These are phyloP conservation scores for Sinelater perroti DNA, from an alignment of 2,888 invertebrate species.

Conservation along the genomic window DNA sequence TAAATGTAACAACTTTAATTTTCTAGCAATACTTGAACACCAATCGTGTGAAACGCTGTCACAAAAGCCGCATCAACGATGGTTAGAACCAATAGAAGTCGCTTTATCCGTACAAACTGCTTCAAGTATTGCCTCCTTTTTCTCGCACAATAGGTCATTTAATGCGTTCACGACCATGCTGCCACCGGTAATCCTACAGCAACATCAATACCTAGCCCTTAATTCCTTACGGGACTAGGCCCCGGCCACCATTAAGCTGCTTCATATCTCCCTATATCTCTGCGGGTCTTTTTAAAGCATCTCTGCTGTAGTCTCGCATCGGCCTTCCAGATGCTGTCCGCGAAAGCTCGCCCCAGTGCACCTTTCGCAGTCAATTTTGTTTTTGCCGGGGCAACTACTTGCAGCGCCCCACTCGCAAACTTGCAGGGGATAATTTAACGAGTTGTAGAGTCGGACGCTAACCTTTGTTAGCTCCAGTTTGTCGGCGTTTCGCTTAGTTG, in stretches of 20 bases:
- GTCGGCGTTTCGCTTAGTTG: too few species aligned
- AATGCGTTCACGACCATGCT: conserved; percentile 6
- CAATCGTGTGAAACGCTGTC: too few species aligned
- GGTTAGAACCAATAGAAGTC: too few species aligned
- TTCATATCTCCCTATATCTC: conserved; percentile 10
- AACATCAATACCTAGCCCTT: conserved; percentile 22
- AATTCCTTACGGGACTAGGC: conserved; percentile 16
- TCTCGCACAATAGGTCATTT: conserved; percentile 16
- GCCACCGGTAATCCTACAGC: conserved; percentile 16
- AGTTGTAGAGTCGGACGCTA: background rate
- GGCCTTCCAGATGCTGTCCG: background rate
- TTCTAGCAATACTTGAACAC: too few species aligned
- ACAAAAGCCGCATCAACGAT: too few species aligned
- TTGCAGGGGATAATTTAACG: background rate
- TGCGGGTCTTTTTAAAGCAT: conserved; percentile 6
- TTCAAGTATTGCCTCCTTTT: too few species aligned
- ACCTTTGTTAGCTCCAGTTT: background rate
- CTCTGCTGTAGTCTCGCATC: background rate
- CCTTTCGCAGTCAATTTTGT: background rate
- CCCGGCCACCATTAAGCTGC: background rate
- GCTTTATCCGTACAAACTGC: too few species aligned
- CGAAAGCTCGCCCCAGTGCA: conserved; percentile 1
- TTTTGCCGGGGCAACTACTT: background rate
- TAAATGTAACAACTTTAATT: too few species aligned
- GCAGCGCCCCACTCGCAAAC: background rate